phyloP scores from a whole-genome alignment of 2,888 invertebrate species.

The Caenorhabditis zanzibari region DNA sequence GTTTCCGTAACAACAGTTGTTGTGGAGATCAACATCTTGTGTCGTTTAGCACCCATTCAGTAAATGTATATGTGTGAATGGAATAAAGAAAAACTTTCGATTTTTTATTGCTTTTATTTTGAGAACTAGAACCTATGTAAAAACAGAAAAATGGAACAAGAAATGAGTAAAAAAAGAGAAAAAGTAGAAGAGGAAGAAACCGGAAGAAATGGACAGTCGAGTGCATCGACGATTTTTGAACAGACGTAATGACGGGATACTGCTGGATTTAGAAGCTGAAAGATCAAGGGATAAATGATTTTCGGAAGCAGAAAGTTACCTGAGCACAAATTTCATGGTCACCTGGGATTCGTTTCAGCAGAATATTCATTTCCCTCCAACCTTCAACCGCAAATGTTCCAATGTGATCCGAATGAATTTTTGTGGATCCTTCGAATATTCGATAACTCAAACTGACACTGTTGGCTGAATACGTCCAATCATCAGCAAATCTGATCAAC shows the following conservation, averaged over 20 bases:
- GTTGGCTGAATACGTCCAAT: slow-evolving; percentile 74
- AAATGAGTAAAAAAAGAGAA: slow-evolving; percentile 14
- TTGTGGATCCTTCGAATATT: slow-evolving; percentile 69
- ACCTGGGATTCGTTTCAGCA: slow-evolving; percentile 48
- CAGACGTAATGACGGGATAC: slow-evolving; percentile 60
- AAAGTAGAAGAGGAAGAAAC: slow-evolving; percentile 17
- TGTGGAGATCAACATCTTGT: slow-evolving; percentile 21
- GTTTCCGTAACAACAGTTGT: slow-evolving; percentile 7
- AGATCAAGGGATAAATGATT: background rate
- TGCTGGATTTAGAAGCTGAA: slow-evolving; percentile 55
- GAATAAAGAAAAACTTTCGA: slow-evolving; percentile 52
- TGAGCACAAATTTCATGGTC: slow-evolving; percentile 65
- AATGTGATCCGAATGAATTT: slow-evolving; percentile 59
- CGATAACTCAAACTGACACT: slow-evolving; percentile 76
- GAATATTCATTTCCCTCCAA: slow-evolving; percentile 70
- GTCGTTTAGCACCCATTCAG: slow-evolving; percentile 10
- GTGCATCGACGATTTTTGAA: slow-evolving; percentile 51
- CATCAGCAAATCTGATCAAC: slow-evolving; percentile 76
- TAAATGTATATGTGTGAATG: slow-evolving; percentile 15
- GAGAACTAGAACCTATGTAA: slow-evolving; percentile 21
- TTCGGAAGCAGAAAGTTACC: slow-evolving; percentile 22
- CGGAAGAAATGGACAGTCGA: slow-evolving; percentile 62
- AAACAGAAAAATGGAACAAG: slow-evolving; percentile 42
- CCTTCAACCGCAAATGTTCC: slow-evolving; percentile 70
- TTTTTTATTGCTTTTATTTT: slow-evolving; percentile 51